Conservation (phyloP, 1,140 invertebrate species). For the Helicorthomorpha holstii region DNA sequence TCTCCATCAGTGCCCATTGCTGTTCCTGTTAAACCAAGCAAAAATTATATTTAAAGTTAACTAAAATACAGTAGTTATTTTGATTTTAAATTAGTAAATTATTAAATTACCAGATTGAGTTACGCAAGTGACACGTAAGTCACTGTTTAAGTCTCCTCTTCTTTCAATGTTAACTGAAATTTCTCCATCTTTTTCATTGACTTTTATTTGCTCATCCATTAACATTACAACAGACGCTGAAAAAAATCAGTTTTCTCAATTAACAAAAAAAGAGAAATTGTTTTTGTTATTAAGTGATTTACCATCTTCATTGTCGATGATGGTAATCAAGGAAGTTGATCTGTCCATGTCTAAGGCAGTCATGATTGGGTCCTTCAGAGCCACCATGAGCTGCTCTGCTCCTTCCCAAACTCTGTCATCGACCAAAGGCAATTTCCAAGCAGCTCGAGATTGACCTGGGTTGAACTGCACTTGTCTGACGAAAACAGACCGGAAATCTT, state of each 20-base stretch:
- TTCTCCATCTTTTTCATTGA: conserved; percentile 23
- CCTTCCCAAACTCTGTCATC: conserved; percentile 24
- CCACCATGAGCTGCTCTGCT: conserved; percentile 20
- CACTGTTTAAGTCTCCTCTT: conserved; percentile 24
- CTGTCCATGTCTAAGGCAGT: conserved; percentile 21
- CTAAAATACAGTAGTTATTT: neutral
- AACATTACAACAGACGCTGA: conserved; percentile 24
- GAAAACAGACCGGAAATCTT: conserved; percentile 20
- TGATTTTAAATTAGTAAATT: neutral
- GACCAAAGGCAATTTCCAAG: conserved; percentile 22
- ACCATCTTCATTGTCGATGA: conserved; percentile 28
- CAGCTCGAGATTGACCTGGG: conserved; percentile 26
- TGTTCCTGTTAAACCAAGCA: conserved; percentile 15
- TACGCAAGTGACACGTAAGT: conserved; percentile 26
- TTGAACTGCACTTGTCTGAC: conserved; percentile 28
- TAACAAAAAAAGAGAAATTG: no score
- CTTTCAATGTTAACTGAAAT: conserved; percentile 23
- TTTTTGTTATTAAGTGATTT: no score
- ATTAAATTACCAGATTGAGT: conserved; percentile 20
- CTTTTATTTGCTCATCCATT: conserved; percentile 17
- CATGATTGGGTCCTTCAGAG: conserved; percentile 23
- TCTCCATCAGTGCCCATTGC: conserved; percentile 21
- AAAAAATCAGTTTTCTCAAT: no score
- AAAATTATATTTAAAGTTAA: neutral
- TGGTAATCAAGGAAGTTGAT: conserved; percentile 18